Conservation (phyloP, 2,113 vertebrate species). For the Mormyrus iriodes region DNA sequence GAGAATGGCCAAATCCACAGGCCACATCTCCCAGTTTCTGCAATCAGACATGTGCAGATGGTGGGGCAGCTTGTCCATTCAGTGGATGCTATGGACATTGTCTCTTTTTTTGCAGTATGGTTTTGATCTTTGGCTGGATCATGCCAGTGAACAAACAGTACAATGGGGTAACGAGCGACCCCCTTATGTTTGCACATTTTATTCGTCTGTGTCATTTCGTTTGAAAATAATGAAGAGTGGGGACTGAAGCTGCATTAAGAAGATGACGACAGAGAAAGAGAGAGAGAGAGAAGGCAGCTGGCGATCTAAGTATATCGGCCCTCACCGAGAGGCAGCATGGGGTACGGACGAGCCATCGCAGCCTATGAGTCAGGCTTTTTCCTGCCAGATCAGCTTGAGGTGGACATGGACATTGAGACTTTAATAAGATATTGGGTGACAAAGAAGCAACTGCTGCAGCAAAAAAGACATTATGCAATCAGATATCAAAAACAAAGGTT, state of each 20-base stretch:
- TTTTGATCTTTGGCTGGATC: background rate
- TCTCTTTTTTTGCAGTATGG: background rate
- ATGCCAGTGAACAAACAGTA: background rate
- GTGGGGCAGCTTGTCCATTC: background rate
- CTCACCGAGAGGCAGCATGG: constrained; percentile 28
- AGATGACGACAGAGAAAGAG: background rate
- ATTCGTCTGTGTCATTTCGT: background rate
- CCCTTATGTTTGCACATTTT: background rate
- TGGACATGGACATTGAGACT: constrained; percentile 12
- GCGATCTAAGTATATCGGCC: constrained; percentile 23
- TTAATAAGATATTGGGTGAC: constrained; percentile 12
- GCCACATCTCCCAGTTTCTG: background rate
- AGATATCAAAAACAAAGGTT: constrained; percentile 30
- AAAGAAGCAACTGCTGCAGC: background rate
- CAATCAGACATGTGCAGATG: constrained; percentile 2
- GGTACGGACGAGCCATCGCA: constrained; percentile 5
- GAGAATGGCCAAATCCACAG: background rate
- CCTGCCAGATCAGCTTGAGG: constrained; percentile 4
- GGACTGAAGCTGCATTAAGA: background rate
- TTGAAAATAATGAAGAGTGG: background rate
- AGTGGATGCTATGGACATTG: background rate
- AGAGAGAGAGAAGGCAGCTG: background rate
- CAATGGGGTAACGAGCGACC: background rate
- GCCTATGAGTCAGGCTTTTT: constrained; percentile 17
- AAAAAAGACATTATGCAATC: constrained; percentile 25